A percentile compares a stretch with the other conserved stretches of the same genome.
phyloP scores from a whole-genome alignment of 2,797 vertebrate species.

The Mormyrus hasselquistii region DNA sequence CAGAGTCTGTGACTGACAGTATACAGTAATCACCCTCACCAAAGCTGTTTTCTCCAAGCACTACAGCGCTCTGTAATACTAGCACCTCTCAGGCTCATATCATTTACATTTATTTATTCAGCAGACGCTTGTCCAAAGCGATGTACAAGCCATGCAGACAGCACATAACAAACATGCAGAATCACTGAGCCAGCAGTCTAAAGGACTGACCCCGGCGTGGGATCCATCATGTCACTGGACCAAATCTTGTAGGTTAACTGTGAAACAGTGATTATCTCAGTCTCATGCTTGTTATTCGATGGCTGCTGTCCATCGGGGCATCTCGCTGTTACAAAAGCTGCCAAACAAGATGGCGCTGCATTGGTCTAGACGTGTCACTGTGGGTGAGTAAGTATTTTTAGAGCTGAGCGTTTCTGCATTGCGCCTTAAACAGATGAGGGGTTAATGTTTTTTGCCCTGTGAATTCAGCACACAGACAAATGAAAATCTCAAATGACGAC shows the following conservation, averaged over 20 bases:
- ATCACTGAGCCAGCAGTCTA: not conserved
- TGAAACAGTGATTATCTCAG: not conserved
- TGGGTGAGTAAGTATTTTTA: not conserved
- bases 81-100: not conserved
- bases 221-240: not conserved
- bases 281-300: not conserved
- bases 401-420: not conserved
- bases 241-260: not conserved
- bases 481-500: not conserved
- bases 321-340: not conserved
- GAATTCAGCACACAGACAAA: slow-evolving; percentile 3
- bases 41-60: not conserved
- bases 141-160: not conserved
- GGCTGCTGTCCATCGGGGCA: not conserved
- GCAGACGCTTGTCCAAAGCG: not conserved
- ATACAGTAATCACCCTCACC: not conserved
- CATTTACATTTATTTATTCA: not conserved
- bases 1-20: no score
- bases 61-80: not conserved
- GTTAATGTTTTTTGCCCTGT: not conserved
- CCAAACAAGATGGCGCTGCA: not conserved
- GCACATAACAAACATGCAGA: not conserved
- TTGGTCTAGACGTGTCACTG: not conserved
- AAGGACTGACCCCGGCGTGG: not conserved
- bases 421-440: not conserved